phyloP scores from a whole-genome alignment of 2,113 vertebrate genomes.

The Mirounga angustirostris region DNA sequence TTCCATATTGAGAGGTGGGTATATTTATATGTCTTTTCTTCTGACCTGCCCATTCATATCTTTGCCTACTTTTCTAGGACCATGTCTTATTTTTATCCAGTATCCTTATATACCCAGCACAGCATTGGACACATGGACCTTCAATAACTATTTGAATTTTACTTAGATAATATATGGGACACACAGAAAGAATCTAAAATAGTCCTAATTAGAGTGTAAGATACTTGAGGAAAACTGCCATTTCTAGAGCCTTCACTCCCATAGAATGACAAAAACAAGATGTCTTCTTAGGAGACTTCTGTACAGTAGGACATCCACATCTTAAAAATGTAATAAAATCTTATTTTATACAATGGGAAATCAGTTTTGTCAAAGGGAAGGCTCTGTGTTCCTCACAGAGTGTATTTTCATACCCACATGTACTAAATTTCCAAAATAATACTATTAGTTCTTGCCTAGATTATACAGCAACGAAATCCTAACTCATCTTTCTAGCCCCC shows the following conservation, averaged over 20 bases:
- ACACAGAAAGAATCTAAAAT: conserved; percentile 40
- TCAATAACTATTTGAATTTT: conserved; percentile 4
- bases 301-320: not conserved
- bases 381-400: not conserved
- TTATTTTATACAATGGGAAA: not conserved
- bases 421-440: conserved; percentile 34
- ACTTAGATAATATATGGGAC: not conserved
- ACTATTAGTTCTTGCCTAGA: not conserved
- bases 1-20: not conserved
- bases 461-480: not conserved
- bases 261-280: not conserved
- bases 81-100: not conserved
- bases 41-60: not conserved
- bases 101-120: not conserved
- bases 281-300: conserved; percentile 7
- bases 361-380: not conserved
- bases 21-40: conserved; percentile 8
- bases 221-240: not conserved
- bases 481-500: not conserved
- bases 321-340: no score
- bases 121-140: not conserved
- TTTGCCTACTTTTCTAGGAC: not conserved
- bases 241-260: conserved; percentile 4
- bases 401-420: not conserved
- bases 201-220: not conserved